Evolutionary conservation across 1,140 invertebrate species (phyloP).

Genomic region (Hyles vespertilio): DNA sequence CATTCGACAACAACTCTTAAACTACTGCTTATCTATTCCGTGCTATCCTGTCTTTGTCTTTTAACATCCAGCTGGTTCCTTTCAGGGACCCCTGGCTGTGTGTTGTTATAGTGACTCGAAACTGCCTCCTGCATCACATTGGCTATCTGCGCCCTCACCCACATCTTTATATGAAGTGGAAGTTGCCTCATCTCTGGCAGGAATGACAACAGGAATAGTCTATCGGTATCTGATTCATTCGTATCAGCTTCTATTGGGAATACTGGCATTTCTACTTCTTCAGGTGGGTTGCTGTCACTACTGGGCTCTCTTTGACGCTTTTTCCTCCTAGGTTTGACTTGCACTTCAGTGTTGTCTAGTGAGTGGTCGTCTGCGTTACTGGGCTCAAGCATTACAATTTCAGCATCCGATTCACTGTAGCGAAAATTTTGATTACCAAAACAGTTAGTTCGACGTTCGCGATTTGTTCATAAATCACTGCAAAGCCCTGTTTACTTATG

Average conservation of each 20-base stretch:
- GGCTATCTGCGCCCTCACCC: constrained; percentile 59
- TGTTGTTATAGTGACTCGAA: constrained; percentile 44
- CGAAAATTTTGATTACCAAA: too few species aligned
- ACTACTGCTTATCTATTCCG: constrained; percentile 1
- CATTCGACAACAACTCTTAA: too few species aligned
- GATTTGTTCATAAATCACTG: too few species aligned
- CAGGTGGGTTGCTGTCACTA: constrained; percentile 25
- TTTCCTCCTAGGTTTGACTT: constrained; percentile 28
- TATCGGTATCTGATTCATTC: constrained; percentile 52
- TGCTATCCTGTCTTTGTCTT: constrained; percentile 23
- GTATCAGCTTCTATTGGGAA: constrained; percentile 34
- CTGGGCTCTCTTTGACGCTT: constrained; percentile 26
- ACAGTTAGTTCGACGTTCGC: too few species aligned
- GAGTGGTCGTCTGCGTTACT: constrained; percentile 8
- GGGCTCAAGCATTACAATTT: not conserved
- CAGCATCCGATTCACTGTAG: constrained; percentile 30
- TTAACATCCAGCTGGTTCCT: constrained; percentile 29
- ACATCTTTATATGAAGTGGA: constrained; percentile 62
- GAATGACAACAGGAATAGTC: constrained; percentile 57
- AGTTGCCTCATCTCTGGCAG: constrained; percentile 59
- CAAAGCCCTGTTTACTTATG: too few species aligned
- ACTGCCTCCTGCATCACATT: constrained; percentile 65
- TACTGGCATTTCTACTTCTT: constrained; percentile 49
- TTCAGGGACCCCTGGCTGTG: constrained; percentile 17
- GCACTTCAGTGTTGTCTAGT: constrained; percentile 14